These are phyloP conservation scores for Coturnix japonica DNA, from an alignment of 2,113 vertebrate species.

Conservation along the genomic window DNA sequence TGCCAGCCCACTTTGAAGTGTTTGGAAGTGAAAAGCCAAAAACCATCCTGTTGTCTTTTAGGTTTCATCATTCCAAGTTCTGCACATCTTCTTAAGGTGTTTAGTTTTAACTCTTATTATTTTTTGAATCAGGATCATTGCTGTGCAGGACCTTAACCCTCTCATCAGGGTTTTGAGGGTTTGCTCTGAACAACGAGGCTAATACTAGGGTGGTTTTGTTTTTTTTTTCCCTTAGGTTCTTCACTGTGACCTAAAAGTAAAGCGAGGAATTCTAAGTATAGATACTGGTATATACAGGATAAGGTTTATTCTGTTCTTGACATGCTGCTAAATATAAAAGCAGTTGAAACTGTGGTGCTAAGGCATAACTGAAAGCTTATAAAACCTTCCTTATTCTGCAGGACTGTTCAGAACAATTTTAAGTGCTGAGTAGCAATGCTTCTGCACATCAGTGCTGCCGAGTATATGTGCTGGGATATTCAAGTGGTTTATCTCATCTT, in stretches of 20 bases:
- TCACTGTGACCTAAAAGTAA: background rate
- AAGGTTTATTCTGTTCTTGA: background rate
- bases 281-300: background rate
- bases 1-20: slow-evolving; percentile 25
- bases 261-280: background rate
- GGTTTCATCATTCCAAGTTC: slow-evolving; percentile 39
- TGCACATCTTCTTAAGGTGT: slow-evolving; percentile 25
- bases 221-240: background rate
- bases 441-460: background rate
- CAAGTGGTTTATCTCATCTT: background rate
- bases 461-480: background rate
- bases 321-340: background rate
- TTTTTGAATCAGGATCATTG: slow-evolving; percentile 3
- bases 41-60: slow-evolving; percentile 24
- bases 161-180: background rate
- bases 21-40: slow-evolving; percentile 58
- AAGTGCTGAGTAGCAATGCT: background rate
- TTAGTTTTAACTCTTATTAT: no score
- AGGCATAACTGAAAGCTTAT: background rate
- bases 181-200: background rate
- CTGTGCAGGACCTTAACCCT: slow-evolving; percentile 8
- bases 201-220: background rate
- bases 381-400: background rate
- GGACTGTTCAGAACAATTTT: background rate
- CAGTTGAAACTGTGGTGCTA: background rate